Conservation (phyloP, 2,888 invertebrate species). For the Drosophila ustulata region DNA sequence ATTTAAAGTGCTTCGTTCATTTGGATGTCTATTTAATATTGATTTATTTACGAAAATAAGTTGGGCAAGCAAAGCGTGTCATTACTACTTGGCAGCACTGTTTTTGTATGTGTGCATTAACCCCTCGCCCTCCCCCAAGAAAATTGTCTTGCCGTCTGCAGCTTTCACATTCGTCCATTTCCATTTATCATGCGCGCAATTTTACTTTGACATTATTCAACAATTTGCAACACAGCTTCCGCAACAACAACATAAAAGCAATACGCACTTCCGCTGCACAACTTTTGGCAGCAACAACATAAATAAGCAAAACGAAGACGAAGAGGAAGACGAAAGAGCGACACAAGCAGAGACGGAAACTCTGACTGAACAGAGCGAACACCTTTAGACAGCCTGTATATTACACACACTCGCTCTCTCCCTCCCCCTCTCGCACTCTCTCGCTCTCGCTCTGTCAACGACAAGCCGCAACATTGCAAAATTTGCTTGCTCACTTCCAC, state of each 20-base stretch:
- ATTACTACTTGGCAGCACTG: background rate
- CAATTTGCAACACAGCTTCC: conserved; percentile 74
- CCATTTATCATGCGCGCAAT: conserved; percentile 64
- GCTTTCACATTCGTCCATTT: conserved; percentile 49
- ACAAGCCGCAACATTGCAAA: conserved; percentile 56
- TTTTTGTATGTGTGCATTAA: background rate
- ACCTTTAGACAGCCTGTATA: conserved; percentile 65
- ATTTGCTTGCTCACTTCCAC: conserved; percentile 68
- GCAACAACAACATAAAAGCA: conserved; percentile 30
- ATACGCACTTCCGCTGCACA: conserved; percentile 63
- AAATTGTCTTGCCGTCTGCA: conserved; percentile 26
- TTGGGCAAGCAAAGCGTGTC: background rate
- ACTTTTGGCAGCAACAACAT: conserved; percentile 59
- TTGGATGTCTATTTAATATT: too few species aligned
- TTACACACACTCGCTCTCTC: conserved; percentile 11
- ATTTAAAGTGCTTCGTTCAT: background rate
- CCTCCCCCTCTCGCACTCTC: conserved; percentile 21
- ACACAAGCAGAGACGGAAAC: conserved; percentile 17
- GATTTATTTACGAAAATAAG: background rate
- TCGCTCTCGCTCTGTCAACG: conserved; percentile 1
- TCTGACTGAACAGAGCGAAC: conserved; percentile 45
- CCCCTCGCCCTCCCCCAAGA: conserved; percentile 6
- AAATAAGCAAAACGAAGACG: conserved; percentile 10
- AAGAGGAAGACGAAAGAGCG: conserved; percentile 7
- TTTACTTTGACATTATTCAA: conserved; percentile 75